A percentile compares a stretch with the other conserved stretches of the same genome.
Conservation (phyloP, 2,888 invertebrate genomes). For the Sminthurides aquaticus region DNA sequence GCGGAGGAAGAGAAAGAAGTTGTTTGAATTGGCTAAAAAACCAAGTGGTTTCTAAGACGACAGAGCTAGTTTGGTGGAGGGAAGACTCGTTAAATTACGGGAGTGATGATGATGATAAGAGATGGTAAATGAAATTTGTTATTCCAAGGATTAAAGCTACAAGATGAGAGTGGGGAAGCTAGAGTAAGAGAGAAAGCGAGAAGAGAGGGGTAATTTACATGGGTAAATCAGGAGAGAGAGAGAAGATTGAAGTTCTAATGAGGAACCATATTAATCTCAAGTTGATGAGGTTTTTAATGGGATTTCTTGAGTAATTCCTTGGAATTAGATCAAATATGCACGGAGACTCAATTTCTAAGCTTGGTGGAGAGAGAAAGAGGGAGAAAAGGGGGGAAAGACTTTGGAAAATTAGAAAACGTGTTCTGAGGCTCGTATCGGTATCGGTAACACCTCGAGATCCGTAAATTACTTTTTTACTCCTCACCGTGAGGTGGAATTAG, state of each 20-base stretch:
- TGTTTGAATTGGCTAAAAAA: no score
- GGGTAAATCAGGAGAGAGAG: slow-evolving; percentile 16
- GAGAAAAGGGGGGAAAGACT: no score
- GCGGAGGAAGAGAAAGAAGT: no score
- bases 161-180: slow-evolving; percentile 12
- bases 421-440: background rate
- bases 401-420: background rate
- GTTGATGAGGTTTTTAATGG: slow-evolving; percentile 39
- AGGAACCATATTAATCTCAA: slow-evolving; percentile 31
- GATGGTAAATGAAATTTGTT: slow-evolving; percentile 5
- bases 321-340: slow-evolving; percentile 4
- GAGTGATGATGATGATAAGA: background rate
- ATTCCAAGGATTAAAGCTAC: slow-evolving; percentile 11
- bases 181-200: slow-evolving; percentile 6
- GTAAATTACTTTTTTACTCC: background rate
- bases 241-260: slow-evolving; percentile 22
- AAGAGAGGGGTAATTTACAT: slow-evolving; percentile 20
- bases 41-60: no score
- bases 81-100: background rate
- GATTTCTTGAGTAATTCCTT: slow-evolving; percentile 27
- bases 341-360: background rate
- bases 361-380: background rate
- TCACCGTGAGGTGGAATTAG: background rate
- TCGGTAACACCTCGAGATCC: background rate
- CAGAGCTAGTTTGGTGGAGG: no score